Evolutionary conservation across 2,797 vertebrate genomes (phyloP).

Genomic region (Brachyrhaphis roseni): DNA sequence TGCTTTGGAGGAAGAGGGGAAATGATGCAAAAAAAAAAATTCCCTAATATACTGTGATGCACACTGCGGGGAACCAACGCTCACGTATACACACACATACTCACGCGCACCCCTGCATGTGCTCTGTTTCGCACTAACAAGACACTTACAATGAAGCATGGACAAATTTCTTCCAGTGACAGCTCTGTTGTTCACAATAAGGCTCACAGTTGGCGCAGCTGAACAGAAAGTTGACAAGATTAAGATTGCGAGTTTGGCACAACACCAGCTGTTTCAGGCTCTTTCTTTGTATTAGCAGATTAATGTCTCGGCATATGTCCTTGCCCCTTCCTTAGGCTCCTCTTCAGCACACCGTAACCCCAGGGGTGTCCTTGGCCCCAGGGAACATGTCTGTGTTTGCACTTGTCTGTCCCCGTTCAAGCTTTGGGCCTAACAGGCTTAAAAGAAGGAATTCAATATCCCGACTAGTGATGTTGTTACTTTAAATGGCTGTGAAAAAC

Average conservation of each 20-base stretch:
- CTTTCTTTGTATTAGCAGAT: conserved; percentile 64
- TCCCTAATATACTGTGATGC: conserved; percentile 42
- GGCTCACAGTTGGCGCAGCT: conserved; percentile 49
- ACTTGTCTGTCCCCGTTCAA: conserved; percentile 33
- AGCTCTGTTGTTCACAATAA: conserved; percentile 59
- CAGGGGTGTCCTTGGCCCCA: conserved; percentile 42
- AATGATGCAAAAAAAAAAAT: conserved; percentile 67
- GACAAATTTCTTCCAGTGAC: conserved; percentile 47
- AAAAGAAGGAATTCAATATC: conserved; percentile 29
- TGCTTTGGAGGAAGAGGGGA: conserved; percentile 73
- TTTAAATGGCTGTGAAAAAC: conserved; percentile 5
- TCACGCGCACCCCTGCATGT: conserved; percentile 23
- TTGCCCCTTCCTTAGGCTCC: conserved; percentile 38
- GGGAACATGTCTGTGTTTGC: conserved; percentile 52
- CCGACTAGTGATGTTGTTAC: background rate
- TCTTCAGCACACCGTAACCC: conserved; percentile 48
- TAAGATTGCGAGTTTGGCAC: conserved; percentile 55
- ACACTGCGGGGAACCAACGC: conserved; percentile 40
- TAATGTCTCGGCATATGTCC: conserved; percentile 63
- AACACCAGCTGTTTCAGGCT: conserved; percentile 66
- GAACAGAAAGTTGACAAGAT: conserved; percentile 70
- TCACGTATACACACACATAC: conserved; percentile 5
- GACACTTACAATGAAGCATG: conserved; percentile 60
- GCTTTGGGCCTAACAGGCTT: conserved; percentile 38
- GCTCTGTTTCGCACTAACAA: conserved; percentile 45